Base-by-base conservation (phyloP, 2,113 vertebrate genomes). In the Bubalus kerabau region DNA sequence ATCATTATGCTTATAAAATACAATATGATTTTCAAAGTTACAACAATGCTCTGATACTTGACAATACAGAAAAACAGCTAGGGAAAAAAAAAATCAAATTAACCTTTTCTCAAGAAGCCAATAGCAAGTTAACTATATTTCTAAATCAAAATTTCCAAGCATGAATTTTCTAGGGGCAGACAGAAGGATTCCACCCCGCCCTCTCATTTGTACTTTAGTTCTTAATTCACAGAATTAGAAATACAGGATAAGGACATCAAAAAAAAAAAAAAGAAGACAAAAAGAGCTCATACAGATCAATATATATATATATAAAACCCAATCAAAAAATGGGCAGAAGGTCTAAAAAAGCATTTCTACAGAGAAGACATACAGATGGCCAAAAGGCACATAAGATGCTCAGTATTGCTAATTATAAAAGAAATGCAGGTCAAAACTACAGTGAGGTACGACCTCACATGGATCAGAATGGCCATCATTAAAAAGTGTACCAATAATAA, bases 51-150 rank as follows among this genome's bases (percentile, higher is more conserved):
- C 84, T 8, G 56, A 78, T 62, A 95, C 43, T 67, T 90, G 52
- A 84, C 36, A 87, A 95, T 88, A 82, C 76, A 92, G 54, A 15
- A 96, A 94, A 91, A 93, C 13, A 71, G 60, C 52, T 36, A 64
- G 93, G 2, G 2, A 80, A 94, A 95, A 89, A 95, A 89, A 91
- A 88, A 91, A 64, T 57, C 21, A 97, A 92, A 92, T 54, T 74
- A 90, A 89, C 60, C 54, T 90, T 96, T 80, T 48, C 30, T 83
- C 17, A 93, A 59, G 52, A 88, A 96, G 81, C 43, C 64, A 97
- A 62, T 2, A 85, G 11, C 46, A 96, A 78, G 80, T 43, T 81
- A 64, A 88, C 59, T 90, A 15, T 10, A 87, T 30, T 3, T 56
- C 24, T 50, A 78, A 84, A 36, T 40, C 23, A 30, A 90, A 78